Conservation (phyloP, 1,140 invertebrate genomes). For the Apis laboriosa region DNA sequence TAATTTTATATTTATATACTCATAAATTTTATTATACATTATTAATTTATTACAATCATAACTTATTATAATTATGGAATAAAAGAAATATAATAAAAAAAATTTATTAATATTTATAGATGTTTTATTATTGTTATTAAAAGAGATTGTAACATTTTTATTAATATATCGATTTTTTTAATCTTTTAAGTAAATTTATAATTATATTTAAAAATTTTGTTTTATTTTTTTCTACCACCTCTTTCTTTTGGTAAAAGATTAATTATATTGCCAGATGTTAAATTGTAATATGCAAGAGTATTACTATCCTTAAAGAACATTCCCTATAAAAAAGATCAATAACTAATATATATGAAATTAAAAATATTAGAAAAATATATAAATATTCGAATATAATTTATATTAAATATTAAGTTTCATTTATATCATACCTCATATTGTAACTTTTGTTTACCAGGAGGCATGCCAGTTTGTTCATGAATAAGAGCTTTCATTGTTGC, state of each 20-base stretch:
- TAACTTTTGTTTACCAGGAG: conserved; percentile 98
- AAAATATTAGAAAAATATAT: background rate
- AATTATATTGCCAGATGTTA: conserved; percentile 90
- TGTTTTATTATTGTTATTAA: conserved; percentile 26
- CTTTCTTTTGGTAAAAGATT: conserved; percentile 97
- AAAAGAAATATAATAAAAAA: background rate
- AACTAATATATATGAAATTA: conserved; percentile 8
- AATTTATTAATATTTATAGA: conserved; percentile 21
- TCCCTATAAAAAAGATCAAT: conserved; percentile 85
- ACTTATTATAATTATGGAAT: conserved; percentile 21
- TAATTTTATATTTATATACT: conserved; percentile 44
- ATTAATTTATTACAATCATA: conserved; percentile 39
- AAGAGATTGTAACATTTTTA: conserved; percentile 3
- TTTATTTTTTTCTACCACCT: conserved; percentile 98
- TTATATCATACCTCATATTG: conserved; percentile 88
- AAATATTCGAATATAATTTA: background rate
- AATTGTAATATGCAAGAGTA: conserved; percentile 97
- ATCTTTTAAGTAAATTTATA: background rate
- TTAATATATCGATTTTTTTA: background rate
- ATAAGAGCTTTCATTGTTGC: conserved; percentile 94
- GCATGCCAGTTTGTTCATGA: conserved; percentile 94
- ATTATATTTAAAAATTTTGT: conserved; percentile 1
- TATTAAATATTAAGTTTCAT: background rate
- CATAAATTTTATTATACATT: conserved; percentile 44
- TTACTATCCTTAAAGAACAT: conserved; percentile 99